Conservation (phyloP, 2,888 invertebrate species). For the Oscheius sp. region DNA sequence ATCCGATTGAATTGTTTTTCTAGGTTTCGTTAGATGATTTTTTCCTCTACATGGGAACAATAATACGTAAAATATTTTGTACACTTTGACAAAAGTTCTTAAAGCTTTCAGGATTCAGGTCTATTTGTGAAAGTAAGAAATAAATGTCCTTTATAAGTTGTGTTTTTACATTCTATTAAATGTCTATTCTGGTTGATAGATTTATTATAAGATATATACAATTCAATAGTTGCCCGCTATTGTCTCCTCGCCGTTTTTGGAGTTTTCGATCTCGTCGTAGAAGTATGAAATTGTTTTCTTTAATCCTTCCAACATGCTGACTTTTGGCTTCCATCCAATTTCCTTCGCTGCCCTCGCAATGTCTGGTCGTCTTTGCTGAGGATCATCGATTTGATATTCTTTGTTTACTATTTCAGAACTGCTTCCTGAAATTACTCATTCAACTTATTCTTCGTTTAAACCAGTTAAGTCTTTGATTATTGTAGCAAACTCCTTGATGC, state of each 20-base stretch:
- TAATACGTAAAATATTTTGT: no score
- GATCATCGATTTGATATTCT: slow-evolving; percentile 93
- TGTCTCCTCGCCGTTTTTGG: slow-evolving; percentile 34
- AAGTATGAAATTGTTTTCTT: slow-evolving; percentile 93
- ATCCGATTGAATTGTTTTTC: no score
- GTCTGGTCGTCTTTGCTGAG: slow-evolving; percentile 90
- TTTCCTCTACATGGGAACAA: no score
- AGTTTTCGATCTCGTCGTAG: slow-evolving; percentile 80
- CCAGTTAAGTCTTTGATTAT: slow-evolving; percentile 74
- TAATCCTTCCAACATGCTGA: slow-evolving; percentile 83
- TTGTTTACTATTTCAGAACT: slow-evolving; percentile 84
- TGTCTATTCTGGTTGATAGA: no score
- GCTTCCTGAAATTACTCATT: slow-evolving; percentile 76
- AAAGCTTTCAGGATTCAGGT: no score
- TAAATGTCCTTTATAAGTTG: no score
- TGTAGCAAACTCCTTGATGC: slow-evolving; percentile 81
- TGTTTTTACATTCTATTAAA: no score
- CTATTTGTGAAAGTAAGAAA: no score
- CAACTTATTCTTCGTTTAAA: slow-evolving; percentile 60
- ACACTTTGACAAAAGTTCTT: no score
- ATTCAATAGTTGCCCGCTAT: no score
- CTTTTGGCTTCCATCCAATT: slow-evolving; percentile 91
- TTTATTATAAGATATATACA: no score
- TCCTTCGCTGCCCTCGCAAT: slow-evolving; percentile 86
- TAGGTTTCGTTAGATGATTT: no score